phyloP scores from a whole-genome alignment of 1,140 invertebrate species.

The Magallana gigas region DNA sequence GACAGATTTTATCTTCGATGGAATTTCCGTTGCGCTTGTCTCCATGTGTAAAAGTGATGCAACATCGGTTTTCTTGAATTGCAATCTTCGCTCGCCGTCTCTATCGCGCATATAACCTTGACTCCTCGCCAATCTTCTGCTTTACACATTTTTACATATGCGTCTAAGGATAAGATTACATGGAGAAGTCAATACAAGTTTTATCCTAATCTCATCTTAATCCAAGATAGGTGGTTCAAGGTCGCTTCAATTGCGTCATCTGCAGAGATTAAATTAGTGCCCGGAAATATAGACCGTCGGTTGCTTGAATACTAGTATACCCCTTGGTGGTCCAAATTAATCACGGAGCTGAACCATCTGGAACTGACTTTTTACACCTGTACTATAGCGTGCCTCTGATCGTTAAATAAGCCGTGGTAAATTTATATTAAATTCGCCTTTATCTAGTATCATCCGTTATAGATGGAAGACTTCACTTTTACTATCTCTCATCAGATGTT shows the following conservation, averaged over 20 bases:
- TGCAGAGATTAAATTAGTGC: not conserved
- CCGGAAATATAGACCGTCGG: conserved; percentile 15
- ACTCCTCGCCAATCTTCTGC: not conserved
- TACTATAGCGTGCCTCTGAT: not conserved
- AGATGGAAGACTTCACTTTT: not conserved
- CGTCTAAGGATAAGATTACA: not conserved
- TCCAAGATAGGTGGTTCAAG: conserved; percentile 5
- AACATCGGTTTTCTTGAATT: conserved; percentile 19
- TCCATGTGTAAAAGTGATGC: conserved; percentile 22
- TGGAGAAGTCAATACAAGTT: not conserved
- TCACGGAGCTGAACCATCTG: not conserved
- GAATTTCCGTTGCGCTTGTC: not conserved
- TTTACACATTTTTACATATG: not conserved
- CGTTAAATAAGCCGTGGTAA: not conserved
- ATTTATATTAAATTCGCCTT: not conserved
- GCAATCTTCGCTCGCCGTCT: not conserved
- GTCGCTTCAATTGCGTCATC: conserved; percentile 21
- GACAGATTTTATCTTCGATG: not conserved
- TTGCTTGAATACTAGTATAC: not conserved
- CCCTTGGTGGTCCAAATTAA: conserved; percentile 20
- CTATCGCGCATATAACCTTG: not conserved
- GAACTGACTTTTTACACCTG: conserved; percentile 7
- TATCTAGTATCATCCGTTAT: too few species aligned
- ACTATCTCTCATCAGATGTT: not conserved
- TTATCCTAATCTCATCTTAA: conserved; percentile 21